Percentiles rank a stretch among this genome's conserved stretches.
Conservation (phyloP, 2,888 invertebrate species). For the Papilio elwesi region DNA sequence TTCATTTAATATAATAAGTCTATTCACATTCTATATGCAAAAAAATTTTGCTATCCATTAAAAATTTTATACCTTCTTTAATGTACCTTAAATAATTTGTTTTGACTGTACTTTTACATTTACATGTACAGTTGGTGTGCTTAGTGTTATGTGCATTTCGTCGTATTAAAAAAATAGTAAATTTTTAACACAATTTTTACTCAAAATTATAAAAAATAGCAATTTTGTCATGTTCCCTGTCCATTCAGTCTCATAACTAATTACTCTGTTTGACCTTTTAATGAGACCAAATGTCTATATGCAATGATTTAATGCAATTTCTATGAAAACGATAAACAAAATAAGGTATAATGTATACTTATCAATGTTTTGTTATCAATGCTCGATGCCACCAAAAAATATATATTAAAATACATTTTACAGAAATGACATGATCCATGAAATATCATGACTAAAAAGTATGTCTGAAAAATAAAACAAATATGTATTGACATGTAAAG, state of each 20-base stretch:
- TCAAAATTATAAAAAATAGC: conserved; percentile 33
- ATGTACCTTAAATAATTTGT: not conserved
- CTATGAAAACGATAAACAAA: not conserved
- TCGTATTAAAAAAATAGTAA: conserved; percentile 3
- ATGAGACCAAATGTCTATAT: conserved; percentile 43
- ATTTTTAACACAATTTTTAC: conserved; percentile 26
- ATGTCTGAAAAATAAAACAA: too few species aligned
- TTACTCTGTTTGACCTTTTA: conserved; percentile 34
- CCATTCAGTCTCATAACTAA: conserved; percentile 45
- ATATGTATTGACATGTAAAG: too few species aligned
- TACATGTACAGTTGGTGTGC: not conserved
- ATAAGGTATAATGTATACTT: not conserved
- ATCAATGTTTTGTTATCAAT: not conserved
- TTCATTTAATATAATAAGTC: too few species aligned
- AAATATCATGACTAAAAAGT: too few species aligned
- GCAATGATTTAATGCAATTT: conserved; percentile 18
- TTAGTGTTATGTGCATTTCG: conserved; percentile 9
- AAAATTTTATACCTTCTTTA: not conserved
- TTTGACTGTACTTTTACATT: too few species aligned
- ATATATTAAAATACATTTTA: too few species aligned
- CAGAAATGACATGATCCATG: too few species aligned
- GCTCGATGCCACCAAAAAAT: too few species aligned
- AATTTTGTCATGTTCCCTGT: conserved; percentile 45
- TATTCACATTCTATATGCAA: not conserved
- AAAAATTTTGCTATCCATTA: not conserved